phyloP scores from a whole-genome alignment of 2,888 invertebrate genomes.

The Lymantria dispar region DNA sequence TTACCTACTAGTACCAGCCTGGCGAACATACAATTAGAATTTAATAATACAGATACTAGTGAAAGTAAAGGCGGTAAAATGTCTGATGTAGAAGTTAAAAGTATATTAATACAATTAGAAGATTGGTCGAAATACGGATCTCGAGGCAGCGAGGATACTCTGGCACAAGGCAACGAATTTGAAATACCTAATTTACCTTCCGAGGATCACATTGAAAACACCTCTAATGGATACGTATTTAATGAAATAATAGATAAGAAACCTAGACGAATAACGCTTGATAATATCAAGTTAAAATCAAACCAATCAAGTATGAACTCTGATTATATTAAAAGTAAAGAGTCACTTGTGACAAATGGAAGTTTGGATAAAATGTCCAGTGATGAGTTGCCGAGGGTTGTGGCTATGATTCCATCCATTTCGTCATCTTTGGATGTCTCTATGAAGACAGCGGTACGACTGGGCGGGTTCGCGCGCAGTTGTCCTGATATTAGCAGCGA shows the following conservation, averaged over 20 bases:
- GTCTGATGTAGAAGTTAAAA: constrained; percentile 73
- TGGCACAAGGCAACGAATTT: constrained; percentile 74
- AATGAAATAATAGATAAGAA: constrained; percentile 78
- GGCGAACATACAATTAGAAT: constrained; percentile 68
- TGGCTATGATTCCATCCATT: constrained; percentile 33
- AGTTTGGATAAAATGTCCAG: constrained; percentile 48
- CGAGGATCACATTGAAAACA: constrained; percentile 58
- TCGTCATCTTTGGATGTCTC: constrained; percentile 30
- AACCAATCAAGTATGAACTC: constrained; percentile 54
- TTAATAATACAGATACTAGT: constrained; percentile 57
- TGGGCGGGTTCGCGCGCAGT: constrained; percentile 39
- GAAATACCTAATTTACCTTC: constrained; percentile 71
- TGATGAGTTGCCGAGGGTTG: constrained; percentile 35
- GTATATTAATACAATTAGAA: constrained; percentile 70
- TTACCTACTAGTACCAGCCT: constrained; percentile 66
- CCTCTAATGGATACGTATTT: constrained; percentile 57
- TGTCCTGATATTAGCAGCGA: constrained; percentile 56
- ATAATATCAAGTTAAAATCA: constrained; percentile 64
- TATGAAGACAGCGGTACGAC: constrained; percentile 6
- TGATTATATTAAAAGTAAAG: constrained; percentile 43
- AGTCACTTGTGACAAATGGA: constrained; percentile 43
- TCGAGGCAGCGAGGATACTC: constrained; percentile 70
- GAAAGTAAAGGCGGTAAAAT: constrained; percentile 56
- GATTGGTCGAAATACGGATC: constrained; percentile 78
- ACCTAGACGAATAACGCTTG: constrained; percentile 72